Evolutionary conservation across 2,113 vertebrate species (phyloP).

Genomic region (Tyrannus savana): DNA sequence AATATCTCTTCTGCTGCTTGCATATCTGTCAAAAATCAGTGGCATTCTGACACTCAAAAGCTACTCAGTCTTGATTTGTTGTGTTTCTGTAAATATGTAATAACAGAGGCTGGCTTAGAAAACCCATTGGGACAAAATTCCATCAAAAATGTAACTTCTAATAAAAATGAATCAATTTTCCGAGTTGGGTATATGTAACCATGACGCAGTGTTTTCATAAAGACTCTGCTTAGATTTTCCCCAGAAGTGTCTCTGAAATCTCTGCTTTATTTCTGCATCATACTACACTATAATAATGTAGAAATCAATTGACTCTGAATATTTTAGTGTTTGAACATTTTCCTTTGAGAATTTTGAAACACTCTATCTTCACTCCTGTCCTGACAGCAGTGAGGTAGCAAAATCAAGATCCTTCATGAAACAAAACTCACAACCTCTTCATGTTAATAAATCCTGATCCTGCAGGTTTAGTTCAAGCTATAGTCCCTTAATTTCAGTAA

Average conservation of each 20-base stretch:
- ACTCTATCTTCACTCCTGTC: background rate
- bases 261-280: background rate
- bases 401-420: conserved; percentile 29
- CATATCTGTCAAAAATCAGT: background rate
- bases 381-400: background rate
- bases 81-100: background rate
- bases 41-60: background rate
- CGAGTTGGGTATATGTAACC: background rate
- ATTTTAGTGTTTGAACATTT: background rate
- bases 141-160: background rate
- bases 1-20: background rate
- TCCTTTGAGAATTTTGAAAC: background rate
- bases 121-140: background rate
- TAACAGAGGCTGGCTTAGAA: background rate
- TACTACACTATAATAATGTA: background rate
- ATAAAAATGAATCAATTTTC: background rate
- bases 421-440: background rate
- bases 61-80: background rate
- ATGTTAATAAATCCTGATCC: background rate
- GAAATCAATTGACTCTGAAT: background rate
- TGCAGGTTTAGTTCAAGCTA: background rate
- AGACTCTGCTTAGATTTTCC: background rate
- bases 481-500: background rate
- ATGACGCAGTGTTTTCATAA: background rate
- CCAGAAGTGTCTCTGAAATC: background rate